phyloP scores from a whole-genome alignment of 2,888 invertebrate genomes.

The Chymomyza caudatula region DNA sequence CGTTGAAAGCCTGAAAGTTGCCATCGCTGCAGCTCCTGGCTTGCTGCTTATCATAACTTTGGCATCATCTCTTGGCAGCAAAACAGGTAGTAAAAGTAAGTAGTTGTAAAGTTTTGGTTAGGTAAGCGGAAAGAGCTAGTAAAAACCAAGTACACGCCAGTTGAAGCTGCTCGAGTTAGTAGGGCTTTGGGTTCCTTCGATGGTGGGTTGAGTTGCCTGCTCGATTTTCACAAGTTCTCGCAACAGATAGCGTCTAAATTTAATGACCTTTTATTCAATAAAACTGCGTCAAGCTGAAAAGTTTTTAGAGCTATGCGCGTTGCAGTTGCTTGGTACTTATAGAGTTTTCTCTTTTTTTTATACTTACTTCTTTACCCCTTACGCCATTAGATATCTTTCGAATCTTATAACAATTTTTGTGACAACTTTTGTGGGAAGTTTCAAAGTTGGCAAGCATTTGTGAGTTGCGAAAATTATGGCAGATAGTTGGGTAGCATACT shows the following conservation, averaged over 20 bases:
- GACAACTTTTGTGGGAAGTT: not conserved
- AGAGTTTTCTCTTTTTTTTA: not conserved
- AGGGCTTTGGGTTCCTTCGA: not conserved
- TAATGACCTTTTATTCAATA: slow-evolving; percentile 71
- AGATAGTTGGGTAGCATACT: no score
- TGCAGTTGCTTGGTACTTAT: not conserved
- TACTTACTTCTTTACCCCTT: not conserved
- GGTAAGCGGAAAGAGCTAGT: slow-evolving; percentile 69
- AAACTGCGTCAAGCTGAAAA: slow-evolving; percentile 56
- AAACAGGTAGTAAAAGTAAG: slow-evolving; percentile 66
- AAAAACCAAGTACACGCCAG: slow-evolving; percentile 35
- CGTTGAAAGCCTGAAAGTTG: slow-evolving; percentile 46
- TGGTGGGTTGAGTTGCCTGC: slow-evolving; percentile 25
- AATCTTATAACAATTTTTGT: not conserved
- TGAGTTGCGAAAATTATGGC: not conserved
- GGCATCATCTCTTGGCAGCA: slow-evolving; percentile 27
- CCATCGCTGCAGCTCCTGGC: slow-evolving; percentile 24
- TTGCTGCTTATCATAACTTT: slow-evolving; percentile 68
- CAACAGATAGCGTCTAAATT: slow-evolving; percentile 71
- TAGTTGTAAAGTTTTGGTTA: slow-evolving; percentile 65
- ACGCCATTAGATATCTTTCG: not conserved
- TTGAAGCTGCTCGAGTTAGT: no score
- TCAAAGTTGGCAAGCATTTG: not conserved
- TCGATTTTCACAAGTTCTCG: slow-evolving; percentile 62
- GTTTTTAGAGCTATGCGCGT: slow-evolving; percentile 8